phyloP scores from a whole-genome alignment of 2,797 vertebrate species.

The Coccyzus lansbergi region DNA sequence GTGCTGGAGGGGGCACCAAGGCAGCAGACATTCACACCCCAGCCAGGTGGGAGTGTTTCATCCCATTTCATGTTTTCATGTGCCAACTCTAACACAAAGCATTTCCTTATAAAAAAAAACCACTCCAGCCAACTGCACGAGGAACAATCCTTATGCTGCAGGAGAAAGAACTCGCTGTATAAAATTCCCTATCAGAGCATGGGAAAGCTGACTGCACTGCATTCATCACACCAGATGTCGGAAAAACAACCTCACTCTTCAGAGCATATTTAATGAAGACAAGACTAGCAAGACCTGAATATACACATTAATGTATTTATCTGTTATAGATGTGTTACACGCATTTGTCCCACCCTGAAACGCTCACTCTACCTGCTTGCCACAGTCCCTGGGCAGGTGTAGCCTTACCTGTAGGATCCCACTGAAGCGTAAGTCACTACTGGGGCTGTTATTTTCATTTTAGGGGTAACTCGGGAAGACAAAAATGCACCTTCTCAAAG shows the following conservation, averaged over 20 bases:
- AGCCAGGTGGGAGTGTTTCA: neutral
- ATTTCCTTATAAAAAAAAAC: neutral
- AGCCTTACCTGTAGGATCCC: neutral
- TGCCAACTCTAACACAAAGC: neutral
- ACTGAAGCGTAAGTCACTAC: neutral
- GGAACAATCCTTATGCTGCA: neutral
- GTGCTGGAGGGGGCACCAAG: neutral
- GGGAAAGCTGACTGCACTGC: neutral
- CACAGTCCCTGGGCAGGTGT: fast-evolving
- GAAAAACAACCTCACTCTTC: neutral
- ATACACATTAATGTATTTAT: no score
- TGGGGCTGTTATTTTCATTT: neutral
- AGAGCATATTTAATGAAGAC: neutral
- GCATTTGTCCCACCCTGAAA: neutral
- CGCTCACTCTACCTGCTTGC: neutral
- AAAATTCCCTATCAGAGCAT: fast-evolving
- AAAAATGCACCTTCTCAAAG: neutral
- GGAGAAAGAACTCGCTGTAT: fast-evolving
- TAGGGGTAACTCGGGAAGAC: neutral
- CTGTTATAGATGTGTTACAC: no score
- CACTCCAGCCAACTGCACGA: neutral
- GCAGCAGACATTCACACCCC: neutral
- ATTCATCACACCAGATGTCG: neutral
- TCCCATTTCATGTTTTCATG: neutral
- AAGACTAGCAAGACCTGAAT: neutral